These are phyloP conservation scores for Drosophila mercatorum DNA, from an alignment of 2,888 invertebrate species.

Conservation along the genomic window DNA sequence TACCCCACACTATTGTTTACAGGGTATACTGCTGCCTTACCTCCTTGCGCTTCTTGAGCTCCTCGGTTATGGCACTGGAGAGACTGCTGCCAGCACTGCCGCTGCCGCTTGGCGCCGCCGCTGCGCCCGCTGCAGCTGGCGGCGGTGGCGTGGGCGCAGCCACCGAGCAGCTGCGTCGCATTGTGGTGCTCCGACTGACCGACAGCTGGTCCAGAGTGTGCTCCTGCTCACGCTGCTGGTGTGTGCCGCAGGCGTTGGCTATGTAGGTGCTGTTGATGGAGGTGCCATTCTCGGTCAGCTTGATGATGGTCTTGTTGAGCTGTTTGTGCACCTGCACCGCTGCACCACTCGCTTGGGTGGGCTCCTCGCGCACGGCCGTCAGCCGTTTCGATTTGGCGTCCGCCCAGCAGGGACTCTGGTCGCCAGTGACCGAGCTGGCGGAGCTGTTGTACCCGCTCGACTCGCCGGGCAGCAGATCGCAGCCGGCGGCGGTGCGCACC, in stretches of 20 bases:
- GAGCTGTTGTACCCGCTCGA: constrained; percentile 94
- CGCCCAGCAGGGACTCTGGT: constrained; percentile 89
- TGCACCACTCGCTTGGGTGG: constrained; percentile 21
- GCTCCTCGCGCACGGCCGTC: constrained; percentile 90
- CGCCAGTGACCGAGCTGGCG: constrained; percentile 92
- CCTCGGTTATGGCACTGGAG: constrained; percentile 89
- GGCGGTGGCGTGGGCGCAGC: constrained; percentile 16
- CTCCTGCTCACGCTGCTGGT: constrained; percentile 31
- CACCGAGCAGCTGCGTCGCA: constrained; percentile 44
- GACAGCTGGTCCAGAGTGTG: constrained; percentile 24
- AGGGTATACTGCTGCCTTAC: constrained; percentile 82
- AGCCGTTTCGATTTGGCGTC: constrained; percentile 87
- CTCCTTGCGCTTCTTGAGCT: constrained; percentile 89
- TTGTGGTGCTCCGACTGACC: constrained; percentile 60
- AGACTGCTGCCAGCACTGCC: constrained; percentile 84
- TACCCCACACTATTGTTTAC: not conserved
- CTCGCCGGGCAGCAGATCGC: constrained; percentile 92
- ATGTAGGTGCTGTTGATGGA: constrained; percentile 88
- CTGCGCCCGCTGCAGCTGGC: constrained; percentile 16
- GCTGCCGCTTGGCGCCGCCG: constrained; percentile 58
- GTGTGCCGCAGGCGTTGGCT: constrained; percentile 50
- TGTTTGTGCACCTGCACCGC: constrained; percentile 58
- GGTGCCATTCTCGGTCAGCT: constrained; percentile 89
- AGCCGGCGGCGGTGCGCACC: constrained; percentile 91
- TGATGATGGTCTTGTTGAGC: constrained; percentile 90